Evolutionary conservation across 2,113 vertebrate species (phyloP).

Genomic region (Platysteira castanea): DNA sequence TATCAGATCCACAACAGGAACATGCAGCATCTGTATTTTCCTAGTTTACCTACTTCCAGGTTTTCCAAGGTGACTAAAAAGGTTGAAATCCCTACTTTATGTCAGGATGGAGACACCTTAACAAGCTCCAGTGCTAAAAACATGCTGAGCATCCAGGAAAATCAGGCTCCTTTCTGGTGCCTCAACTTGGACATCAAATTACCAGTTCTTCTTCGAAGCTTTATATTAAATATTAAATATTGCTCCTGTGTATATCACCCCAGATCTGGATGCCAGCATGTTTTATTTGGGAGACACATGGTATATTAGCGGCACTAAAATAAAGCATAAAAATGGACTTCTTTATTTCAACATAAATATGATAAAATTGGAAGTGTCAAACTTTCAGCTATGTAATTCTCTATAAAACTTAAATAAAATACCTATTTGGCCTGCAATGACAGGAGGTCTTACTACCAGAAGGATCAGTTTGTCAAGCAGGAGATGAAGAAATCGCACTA

Average conservation of each 20-base stretch:
- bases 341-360: conserved; percentile 53
- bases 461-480: conserved; percentile 96
- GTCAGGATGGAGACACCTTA: not conserved
- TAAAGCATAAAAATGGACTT: conserved; percentile 13
- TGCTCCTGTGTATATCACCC: not conserved
- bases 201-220: not conserved
- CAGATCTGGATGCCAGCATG: not conserved
- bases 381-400: conserved; percentile 42
- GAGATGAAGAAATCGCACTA: conserved; percentile 97
- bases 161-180: not conserved
- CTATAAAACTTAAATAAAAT: conserved; percentile 65
- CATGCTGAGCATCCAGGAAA: not conserved
- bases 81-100: not conserved
- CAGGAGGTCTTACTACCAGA: conserved; percentile 92
- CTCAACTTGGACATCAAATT: not conserved
- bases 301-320: conserved; percentile 18
- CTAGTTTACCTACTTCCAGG: not conserved
- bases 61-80: not conserved
- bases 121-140: not conserved
- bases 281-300: conserved; percentile 42
- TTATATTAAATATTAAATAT: not conserved
- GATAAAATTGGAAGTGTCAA: conserved; percentile 24
- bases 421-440: conserved; percentile 99
- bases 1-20: not conserved
- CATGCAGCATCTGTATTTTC: not conserved